Evolutionary conservation across 2,888 invertebrate species (phyloP).

Genomic region (Philhelius pedissequus): DNA sequence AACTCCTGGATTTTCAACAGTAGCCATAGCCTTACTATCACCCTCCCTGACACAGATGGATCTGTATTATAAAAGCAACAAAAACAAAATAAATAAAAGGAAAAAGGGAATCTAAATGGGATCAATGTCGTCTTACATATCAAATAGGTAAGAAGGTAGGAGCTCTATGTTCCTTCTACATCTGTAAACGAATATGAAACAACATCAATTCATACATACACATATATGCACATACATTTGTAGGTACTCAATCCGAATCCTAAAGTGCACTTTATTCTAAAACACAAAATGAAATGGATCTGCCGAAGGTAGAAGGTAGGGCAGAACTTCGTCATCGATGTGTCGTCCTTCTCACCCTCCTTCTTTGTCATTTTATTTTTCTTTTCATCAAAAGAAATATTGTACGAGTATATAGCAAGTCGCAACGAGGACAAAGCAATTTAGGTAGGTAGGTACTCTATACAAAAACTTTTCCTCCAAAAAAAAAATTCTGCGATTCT

Average conservation of each 20-base stretch:
- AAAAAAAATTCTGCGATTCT: slow-evolving; percentile 44
- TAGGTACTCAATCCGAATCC: slow-evolving; percentile 40
- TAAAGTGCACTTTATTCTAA: slow-evolving; percentile 68
- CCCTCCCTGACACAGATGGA: slow-evolving; percentile 35
- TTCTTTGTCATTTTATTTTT: neutral
- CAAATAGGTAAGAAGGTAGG: slow-evolving; percentile 61
- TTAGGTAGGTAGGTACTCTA: slow-evolving; percentile 35
- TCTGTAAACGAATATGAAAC: neutral
- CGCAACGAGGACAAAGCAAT: slow-evolving; percentile 45
- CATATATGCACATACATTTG: neutral
- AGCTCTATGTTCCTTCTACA: neutral
- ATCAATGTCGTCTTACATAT: slow-evolving; percentile 68
- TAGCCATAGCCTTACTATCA: slow-evolving; percentile 9
- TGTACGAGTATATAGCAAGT: too few relatives aligned
- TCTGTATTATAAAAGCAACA: slow-evolving; percentile 53
- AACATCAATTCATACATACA: neutral
- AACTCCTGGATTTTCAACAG: slow-evolving; percentile 8
- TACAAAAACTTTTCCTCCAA: slow-evolving; percentile 38
- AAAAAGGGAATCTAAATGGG: slow-evolving; percentile 59
- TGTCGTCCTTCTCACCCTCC: neutral
- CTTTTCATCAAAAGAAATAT: neutral
- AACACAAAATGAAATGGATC: slow-evolving; percentile 67
- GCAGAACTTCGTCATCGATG: neutral
- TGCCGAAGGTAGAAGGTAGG: slow-evolving; percentile 17
- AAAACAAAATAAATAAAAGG: slow-evolving; percentile 9